Percentiles rank a stretch among this genome's conserved stretches.
Conservation (phyloP, 2,113 vertebrate genomes). For the Ptilonorhynchus violaceus region DNA sequence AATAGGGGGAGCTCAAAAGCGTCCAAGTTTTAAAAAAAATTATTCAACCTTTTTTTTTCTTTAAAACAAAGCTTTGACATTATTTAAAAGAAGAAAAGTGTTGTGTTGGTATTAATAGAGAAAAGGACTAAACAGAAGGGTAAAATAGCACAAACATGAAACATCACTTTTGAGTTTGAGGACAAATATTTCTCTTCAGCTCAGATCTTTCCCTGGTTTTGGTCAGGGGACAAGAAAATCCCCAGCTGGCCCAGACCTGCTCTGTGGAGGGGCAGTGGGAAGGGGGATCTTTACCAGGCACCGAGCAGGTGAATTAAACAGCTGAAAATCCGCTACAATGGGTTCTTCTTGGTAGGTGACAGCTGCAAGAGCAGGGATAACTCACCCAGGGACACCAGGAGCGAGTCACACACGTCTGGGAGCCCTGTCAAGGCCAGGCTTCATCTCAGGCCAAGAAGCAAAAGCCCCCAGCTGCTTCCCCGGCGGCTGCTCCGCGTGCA, state of each 20-base stretch:
- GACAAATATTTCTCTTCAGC: neutral
- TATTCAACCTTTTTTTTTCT: neutral
- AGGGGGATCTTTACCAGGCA: fast-evolving
- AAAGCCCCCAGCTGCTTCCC: neutral
- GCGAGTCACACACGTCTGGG: neutral
- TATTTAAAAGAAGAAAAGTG: neutral
- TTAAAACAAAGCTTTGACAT: neutral
- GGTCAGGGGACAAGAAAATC: neutral
- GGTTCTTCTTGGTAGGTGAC: neutral
- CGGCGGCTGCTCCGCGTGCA: fast-evolving
- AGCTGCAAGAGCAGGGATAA: neutral
- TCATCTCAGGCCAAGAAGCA: fast-evolving
- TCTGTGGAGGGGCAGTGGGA: neutral
- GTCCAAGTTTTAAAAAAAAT: neutral
- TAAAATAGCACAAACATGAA: neutral
- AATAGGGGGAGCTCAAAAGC: neutral
- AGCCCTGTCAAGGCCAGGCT: neutral
- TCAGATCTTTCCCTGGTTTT: neutral
- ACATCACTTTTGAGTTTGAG: neutral
- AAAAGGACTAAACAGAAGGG: neutral
- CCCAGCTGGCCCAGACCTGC: neutral
- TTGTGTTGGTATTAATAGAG: neutral
- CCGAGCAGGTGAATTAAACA: neutral
- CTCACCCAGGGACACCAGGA: neutral
- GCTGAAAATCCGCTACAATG: neutral